phyloP scores from a whole-genome alignment of 1,140 invertebrate genomes.

The Apis florea region DNA sequence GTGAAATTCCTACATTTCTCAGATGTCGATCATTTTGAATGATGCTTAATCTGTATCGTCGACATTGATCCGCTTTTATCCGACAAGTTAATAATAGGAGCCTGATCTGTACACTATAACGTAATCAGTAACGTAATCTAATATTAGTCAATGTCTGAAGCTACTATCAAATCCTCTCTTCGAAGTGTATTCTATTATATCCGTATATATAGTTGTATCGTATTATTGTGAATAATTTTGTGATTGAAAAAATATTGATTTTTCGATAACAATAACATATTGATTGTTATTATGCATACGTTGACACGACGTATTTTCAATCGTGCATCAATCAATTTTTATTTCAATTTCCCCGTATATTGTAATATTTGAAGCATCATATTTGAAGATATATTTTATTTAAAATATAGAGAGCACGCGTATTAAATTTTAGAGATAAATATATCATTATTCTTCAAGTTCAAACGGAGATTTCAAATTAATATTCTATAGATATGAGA shows the following conservation, averaged over 20 bases:
- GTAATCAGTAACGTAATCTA: neutral
- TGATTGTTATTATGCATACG: too few species aligned
- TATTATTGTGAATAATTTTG: neutral
- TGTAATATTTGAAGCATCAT: neutral
- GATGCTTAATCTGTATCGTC: neutral
- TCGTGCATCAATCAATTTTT: too few species aligned
- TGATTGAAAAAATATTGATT: too few species aligned
- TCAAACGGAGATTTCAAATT: too few species aligned
- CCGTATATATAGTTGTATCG: too few species aligned
- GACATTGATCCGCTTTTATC: too few species aligned
- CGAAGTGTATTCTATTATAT: too few species aligned
- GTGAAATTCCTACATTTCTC: neutral
- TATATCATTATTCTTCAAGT: too few species aligned
- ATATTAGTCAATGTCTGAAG: slow-evolving; percentile 8
- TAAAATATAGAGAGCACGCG: neutral
- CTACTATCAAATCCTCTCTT: neutral
- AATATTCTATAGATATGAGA: neutral
- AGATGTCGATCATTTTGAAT: neutral
- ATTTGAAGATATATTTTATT: neutral
- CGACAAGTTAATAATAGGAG: neutral
- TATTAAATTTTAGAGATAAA: neutral
- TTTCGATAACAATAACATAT: neutral
- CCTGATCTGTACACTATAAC: neutral
- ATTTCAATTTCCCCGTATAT: too few species aligned
- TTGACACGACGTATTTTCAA: too few species aligned